Evolutionary conservation across 2,888 invertebrate species (phyloP).

Genomic region (Tetramorium bicarinatum): DNA sequence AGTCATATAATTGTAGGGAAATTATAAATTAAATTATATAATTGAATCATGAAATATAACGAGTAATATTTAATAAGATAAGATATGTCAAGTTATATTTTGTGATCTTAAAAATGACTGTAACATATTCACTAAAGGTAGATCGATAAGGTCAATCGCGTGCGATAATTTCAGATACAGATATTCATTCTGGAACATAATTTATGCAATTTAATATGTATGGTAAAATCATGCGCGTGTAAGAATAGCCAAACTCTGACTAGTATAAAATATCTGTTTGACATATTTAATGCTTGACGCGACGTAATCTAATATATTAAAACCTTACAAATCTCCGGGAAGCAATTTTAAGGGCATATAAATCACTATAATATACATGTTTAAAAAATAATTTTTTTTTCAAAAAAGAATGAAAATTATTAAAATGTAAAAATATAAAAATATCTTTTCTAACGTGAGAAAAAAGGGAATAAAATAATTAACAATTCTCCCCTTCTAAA

Average conservation of each 20-base stretch:
- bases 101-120: constrained; percentile 33
- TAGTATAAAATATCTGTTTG: constrained; percentile 38
- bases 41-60: neutral
- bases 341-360: neutral
- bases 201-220: constrained; percentile 44
- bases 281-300: constrained; percentile 28
- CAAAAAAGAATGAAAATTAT: neutral
- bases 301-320: constrained; percentile 24
- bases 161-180: constrained; percentile 39
- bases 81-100: constrained; percentile 12
- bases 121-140: neutral
- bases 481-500: constrained; percentile 3
- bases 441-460: neutral
- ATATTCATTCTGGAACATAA: constrained; percentile 39
- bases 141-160: constrained; percentile 38
- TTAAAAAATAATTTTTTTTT: neutral
- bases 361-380: neutral
- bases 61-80: constrained; percentile 5
- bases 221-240: constrained; percentile 33
- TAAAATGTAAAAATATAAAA: neutral
- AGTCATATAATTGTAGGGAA: neutral
- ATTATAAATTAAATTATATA: constrained; percentile 7
- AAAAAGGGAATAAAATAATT: neutral
- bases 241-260: constrained; percentile 38
- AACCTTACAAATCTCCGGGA: neutral